Conservation (phyloP, 2,797 vertebrate genomes). For the Hypotaenidia okinawae region DNA sequence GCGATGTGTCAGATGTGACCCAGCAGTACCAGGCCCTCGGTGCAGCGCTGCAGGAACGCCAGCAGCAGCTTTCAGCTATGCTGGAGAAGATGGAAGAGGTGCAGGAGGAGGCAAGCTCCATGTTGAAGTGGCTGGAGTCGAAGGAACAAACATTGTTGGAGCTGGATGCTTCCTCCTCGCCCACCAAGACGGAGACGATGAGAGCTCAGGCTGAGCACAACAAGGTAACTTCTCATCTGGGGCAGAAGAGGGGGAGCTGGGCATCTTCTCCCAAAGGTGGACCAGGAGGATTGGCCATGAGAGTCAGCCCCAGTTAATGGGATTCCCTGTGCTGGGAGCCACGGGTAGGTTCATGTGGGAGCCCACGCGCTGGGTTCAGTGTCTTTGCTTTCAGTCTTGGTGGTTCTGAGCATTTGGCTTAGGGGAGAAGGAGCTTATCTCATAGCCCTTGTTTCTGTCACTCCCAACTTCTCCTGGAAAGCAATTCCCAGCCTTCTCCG, state of each 20-base stretch:
- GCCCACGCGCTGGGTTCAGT: too few relatives aligned
- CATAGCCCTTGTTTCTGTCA: not conserved
- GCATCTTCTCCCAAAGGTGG: not conserved
- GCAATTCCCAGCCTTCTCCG: not conserved
- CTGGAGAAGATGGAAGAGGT: slow-evolving; percentile 84
- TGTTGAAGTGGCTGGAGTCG: slow-evolving; percentile 88
- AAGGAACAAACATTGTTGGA: slow-evolving; percentile 84
- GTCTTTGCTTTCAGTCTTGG: not conserved
- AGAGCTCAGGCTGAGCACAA: slow-evolving; percentile 92
- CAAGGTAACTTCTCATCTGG: slow-evolving; percentile 81
- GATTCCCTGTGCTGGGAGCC: not conserved
- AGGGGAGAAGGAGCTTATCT: not conserved
- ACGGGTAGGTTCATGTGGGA: not conserved
- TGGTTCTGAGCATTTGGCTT: not conserved
- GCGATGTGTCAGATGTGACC: slow-evolving; percentile 89
- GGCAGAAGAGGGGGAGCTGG: fast-evolving
- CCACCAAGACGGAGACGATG: slow-evolving; percentile 87
- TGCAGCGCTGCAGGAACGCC: slow-evolving; percentile 78
- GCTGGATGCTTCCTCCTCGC: slow-evolving; percentile 81
- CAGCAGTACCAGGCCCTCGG: slow-evolving; percentile 86
- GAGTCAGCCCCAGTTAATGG: not conserved
- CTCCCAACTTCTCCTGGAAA: not conserved
- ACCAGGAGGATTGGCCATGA: fast-evolving
- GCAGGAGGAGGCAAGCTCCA: slow-evolving; percentile 79
- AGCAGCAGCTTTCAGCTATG: slow-evolving; percentile 79